Percentiles rank a stretch among this genome's conserved stretches.
These are phyloP conservation scores for Aleiodes testaceus DNA, from an alignment of 2,888 invertebrate species.

Conservation along the genomic window DNA sequence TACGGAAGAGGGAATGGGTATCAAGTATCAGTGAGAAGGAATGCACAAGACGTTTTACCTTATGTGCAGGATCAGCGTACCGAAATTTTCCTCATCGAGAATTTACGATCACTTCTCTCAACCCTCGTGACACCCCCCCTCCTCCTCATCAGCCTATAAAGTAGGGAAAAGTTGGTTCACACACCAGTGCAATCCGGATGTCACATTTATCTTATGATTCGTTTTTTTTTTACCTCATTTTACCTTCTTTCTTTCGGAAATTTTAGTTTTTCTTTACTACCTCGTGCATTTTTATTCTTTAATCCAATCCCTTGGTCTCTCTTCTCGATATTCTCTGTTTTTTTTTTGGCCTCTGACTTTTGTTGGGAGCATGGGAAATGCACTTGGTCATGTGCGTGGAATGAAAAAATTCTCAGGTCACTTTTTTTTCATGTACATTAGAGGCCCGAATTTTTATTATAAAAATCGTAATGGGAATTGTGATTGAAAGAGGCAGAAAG, in stretches of 20 bases:
- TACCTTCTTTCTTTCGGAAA: neutral
- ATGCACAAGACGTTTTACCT: conserved; percentile 3
- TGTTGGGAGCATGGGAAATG: neutral
- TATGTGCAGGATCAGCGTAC: conserved; percentile 1
- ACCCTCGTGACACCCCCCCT: neutral
- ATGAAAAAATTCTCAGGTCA: neutral
- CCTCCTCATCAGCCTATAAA: neutral
- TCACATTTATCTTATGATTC: conserved; percentile 21
- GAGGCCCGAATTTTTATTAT: neutral
- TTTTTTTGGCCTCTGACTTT: conserved; percentile 1
- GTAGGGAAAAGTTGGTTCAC: neutral
- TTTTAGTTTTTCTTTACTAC: neutral
- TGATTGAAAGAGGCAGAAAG: conserved; percentile 22
- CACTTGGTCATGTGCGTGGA: neutral
- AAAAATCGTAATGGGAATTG: neutral
- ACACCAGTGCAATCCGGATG: conserved; percentile 15
- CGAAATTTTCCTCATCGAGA: conserved; percentile 27
- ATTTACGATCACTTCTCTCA: conserved; percentile 29
- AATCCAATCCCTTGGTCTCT: neutral
- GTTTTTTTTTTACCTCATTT: neutral
- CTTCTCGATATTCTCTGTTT: neutral
- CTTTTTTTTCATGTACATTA: neutral
- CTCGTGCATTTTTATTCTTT: neutral
- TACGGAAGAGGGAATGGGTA: neutral
- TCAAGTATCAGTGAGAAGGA: neutral